Percentiles rank a stretch among this genome's conserved stretches.
phyloP scores from a whole-genome alignment of 2,888 invertebrate species.

The Meta bourneti region DNA sequence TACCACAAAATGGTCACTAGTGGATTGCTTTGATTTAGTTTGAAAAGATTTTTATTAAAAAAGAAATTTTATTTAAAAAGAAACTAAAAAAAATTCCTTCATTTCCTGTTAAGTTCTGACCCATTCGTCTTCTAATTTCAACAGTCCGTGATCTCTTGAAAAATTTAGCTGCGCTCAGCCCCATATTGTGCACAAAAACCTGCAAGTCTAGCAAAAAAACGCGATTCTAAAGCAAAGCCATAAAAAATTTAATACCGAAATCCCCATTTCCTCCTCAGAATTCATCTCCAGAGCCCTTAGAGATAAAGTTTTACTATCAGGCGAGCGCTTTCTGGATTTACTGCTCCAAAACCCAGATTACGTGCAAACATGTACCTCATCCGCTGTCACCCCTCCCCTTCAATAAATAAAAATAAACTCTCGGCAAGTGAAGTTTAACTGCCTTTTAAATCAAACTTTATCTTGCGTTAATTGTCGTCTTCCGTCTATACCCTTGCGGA shows the following conservation, averaged over 20 bases:
- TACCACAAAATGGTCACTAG: too few species aligned
- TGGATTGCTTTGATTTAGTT: too few species aligned
- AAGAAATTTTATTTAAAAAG: too few species aligned
- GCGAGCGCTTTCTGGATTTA: slow-evolving; percentile 20
- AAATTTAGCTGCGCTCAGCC: too few species aligned
- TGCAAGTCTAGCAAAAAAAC: neutral
- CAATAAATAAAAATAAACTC: slow-evolving; percentile 56
- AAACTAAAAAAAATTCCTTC: too few species aligned
- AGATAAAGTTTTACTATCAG: slow-evolving; percentile 47
- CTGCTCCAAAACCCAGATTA: slow-evolving; percentile 41
- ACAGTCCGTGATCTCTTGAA: too few species aligned
- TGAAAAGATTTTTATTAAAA: too few species aligned
- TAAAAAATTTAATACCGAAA: slow-evolving; percentile 7
- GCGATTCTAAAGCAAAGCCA: neutral
- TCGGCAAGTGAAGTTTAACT: slow-evolving; percentile 37
- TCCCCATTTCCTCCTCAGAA: slow-evolving; percentile 13
- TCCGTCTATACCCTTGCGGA: neutral
- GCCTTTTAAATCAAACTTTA: slow-evolving; percentile 64
- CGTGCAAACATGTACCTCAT: slow-evolving; percentile 11
- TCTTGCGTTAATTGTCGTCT: slow-evolving; percentile 53
- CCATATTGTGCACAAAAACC: neutral
- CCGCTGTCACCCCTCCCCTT: neutral
- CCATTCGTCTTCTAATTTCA: too few species aligned
- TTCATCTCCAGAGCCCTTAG: neutral
- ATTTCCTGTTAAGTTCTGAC: too few species aligned